Evolutionary conservation across 2,113 vertebrate genomes (phyloP).

Genomic region (Toxotes chatareus): DNA sequence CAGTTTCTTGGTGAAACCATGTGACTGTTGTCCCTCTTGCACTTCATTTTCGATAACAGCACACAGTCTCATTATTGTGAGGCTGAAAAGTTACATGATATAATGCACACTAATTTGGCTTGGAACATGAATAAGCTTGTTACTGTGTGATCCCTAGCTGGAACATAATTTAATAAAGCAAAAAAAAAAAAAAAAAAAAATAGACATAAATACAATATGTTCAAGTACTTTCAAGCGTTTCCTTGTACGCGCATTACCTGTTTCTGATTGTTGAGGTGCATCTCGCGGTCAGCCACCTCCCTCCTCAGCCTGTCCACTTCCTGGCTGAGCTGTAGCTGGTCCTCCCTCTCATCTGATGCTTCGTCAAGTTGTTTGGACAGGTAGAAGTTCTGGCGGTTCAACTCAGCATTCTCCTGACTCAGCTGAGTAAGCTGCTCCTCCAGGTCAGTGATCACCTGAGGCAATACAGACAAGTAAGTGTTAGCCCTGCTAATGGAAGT

Average conservation of each 20-base stretch:
- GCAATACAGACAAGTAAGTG: conserved; percentile 16
- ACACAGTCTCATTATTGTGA: conserved; percentile 7
- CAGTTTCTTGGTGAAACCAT: conserved; percentile 19
- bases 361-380: conserved; percentile 97
- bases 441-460: conserved; percentile 96
- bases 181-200: neutral
- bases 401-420: conserved; percentile 96
- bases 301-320: conserved; percentile 96
- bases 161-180: neutral
- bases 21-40: neutral
- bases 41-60: conserved; percentile 33
- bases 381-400: conserved; percentile 99
- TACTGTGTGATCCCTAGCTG: neutral
- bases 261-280: conserved; percentile 99
- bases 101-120: neutral
- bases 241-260: conserved; percentile 81
- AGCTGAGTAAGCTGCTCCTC: conserved; percentile 98
- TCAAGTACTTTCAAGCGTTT: neutral
- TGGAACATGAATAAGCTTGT: neutral
- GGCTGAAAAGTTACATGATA: neutral
- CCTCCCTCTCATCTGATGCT: conserved; percentile 91
- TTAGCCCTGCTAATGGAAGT: conserved; percentile 12
- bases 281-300: conserved; percentile 96
- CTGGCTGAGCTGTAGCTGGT: conserved; percentile 92
- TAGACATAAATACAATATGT: neutral